These are phyloP conservation scores for Argyresthia goedartella DNA, from an alignment of 2,888 invertebrate species.

Conservation along the genomic window DNA sequence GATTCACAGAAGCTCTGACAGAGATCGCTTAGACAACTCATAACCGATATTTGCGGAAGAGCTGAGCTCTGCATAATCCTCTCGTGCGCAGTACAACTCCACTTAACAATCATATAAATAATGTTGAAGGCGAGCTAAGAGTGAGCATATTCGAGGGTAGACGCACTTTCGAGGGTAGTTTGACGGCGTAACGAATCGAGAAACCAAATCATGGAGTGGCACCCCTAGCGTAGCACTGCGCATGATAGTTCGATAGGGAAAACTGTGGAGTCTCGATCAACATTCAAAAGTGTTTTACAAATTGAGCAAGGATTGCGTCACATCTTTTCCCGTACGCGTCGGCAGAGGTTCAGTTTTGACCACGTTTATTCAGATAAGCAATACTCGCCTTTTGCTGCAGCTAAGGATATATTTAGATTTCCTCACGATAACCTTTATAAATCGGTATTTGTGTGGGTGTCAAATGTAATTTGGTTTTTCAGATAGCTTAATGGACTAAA, in stretches of 20 bases:
- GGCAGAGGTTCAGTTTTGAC: no score
- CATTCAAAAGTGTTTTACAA: not conserved
- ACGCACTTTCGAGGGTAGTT: conserved; percentile 56
- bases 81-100: conserved; percentile 44
- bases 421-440: no score
- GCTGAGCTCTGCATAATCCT: conserved; percentile 63
- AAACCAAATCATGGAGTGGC: conserved; percentile 72
- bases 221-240: conserved; percentile 62
- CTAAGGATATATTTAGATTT: no score
- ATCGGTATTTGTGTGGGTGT: no score
- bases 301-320: not conserved
- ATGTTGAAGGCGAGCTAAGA: conserved; percentile 56
- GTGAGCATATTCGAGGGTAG: conserved; percentile 67
- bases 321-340: not conserved
- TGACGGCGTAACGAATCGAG: conserved; percentile 72
- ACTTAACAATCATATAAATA: conserved; percentile 72
- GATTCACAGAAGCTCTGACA: no score
- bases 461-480: no score
- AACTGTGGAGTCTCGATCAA: conserved; percentile 22
- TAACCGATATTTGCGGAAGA: conserved; percentile 65
- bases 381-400: no score
- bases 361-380: no score
- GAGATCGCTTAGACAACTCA: conserved; percentile 29
- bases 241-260: conserved; percentile 56
- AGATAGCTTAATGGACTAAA: no score